Percentiles rank a stretch among this genome's conserved stretches.
phyloP scores from a whole-genome alignment of 2,888 invertebrate species.

The Sphaeridia pumilis region DNA sequence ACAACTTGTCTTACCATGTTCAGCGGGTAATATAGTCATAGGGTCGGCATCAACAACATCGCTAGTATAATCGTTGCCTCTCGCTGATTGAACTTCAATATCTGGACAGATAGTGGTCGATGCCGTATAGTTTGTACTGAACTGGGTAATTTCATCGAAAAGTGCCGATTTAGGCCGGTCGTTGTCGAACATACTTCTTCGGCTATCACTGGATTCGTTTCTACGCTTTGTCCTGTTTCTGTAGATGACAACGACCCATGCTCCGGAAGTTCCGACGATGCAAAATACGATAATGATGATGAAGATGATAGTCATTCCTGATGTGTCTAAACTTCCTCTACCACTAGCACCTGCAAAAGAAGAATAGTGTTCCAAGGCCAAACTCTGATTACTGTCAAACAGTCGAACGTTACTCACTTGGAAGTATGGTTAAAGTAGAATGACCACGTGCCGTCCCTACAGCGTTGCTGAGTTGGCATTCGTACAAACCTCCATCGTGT shows the following conservation, averaged over 20 bases:
- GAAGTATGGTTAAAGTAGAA: slow-evolving; percentile 58
- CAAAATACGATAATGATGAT: slow-evolving; percentile 82
- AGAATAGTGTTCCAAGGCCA: no score
- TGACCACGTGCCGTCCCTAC: slow-evolving; percentile 63
- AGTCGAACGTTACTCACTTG: slow-evolving; percentile 38
- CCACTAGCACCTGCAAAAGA: slow-evolving; percentile 45
- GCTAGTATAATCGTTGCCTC: slow-evolving; percentile 68
- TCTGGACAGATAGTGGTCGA: slow-evolving; percentile 18
- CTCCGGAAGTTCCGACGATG: slow-evolving; percentile 77
- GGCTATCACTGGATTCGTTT: slow-evolving; percentile 4
- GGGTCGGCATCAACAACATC: slow-evolving; percentile 44
- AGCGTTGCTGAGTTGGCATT: slow-evolving; percentile 79
- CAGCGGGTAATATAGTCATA: slow-evolving; percentile 22
- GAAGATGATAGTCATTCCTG: slow-evolving; percentile 70
- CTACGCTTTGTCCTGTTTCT: slow-evolving; percentile 58
- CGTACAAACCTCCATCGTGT: slow-evolving; percentile 72
- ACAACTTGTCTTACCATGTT: slow-evolving; percentile 25
- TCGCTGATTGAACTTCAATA: slow-evolving; percentile 53
- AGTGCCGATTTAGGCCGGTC: slow-evolving; percentile 6
- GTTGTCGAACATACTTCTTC: slow-evolving; percentile 7
- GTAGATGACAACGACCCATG: slow-evolving; percentile 85
- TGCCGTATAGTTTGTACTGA: slow-evolving; percentile 5
- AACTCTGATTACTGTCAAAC: not conserved
- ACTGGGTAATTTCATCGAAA: slow-evolving; percentile 2
- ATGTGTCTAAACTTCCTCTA: slow-evolving; percentile 49